Conservation (phyloP, 2,113 vertebrate species). For the Sphyrna mokarran region DNA sequence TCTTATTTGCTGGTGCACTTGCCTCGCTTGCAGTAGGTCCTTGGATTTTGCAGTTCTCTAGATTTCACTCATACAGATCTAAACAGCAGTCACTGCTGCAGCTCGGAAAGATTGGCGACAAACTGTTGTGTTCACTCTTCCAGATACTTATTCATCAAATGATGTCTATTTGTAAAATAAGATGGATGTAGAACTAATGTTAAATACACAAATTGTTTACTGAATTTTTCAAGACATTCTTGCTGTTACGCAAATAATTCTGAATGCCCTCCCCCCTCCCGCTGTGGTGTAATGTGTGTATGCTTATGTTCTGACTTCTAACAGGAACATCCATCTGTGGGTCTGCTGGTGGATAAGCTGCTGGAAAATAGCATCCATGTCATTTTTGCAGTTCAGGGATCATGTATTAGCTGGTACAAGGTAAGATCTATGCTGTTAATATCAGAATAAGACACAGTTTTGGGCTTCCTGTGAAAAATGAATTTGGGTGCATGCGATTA, state of each 20-base stretch:
- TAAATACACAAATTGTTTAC: neutral
- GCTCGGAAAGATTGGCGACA: neutral
- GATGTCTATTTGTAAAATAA: neutral
- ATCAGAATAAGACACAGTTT: neutral
- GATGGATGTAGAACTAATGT: neutral
- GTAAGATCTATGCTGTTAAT: slow-evolving; percentile 59
- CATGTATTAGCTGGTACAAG: slow-evolving; percentile 94
- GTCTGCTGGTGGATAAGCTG: slow-evolving; percentile 83
- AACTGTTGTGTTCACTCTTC: neutral
- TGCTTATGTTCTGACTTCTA: neutral
- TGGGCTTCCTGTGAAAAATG: neutral
- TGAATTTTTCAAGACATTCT: neutral
- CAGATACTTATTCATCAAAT: neutral
- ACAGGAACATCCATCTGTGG: slow-evolving; percentile 88
- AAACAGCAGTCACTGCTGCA: neutral
- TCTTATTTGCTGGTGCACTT: no score
- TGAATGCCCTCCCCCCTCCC: neutral
- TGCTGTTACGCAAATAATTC: neutral
- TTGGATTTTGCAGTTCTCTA: no score
- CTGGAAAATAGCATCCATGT: slow-evolving; percentile 85
- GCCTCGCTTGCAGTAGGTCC: neutral
- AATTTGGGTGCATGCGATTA: neutral
- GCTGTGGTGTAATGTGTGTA: neutral
- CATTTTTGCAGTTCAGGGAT: slow-evolving; percentile 87
- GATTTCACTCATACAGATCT: neutral